phyloP scores from a whole-genome alignment of 2,113 vertebrate genomes.

The Pleuronectes platessa region DNA sequence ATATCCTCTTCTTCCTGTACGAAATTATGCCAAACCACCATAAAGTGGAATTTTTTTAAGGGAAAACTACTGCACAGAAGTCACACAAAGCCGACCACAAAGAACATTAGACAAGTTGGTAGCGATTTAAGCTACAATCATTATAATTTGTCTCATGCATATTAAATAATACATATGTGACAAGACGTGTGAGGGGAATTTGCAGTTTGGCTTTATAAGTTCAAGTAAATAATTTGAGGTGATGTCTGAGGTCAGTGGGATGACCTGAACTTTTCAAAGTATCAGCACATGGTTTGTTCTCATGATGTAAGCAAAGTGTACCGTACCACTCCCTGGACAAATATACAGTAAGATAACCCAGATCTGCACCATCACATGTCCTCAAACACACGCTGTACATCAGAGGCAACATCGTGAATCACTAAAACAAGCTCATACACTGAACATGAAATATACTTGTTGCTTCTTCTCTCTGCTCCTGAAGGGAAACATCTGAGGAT shows the following conservation, averaged over 20 bases:
- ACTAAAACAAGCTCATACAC: not conserved
- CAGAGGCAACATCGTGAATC: conserved; percentile 1
- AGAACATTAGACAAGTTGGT: too few relatives aligned
- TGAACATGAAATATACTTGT: not conserved
- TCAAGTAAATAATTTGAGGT: not conserved
- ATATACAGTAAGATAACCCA: conserved; percentile 71
- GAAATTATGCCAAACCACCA: too few relatives aligned
- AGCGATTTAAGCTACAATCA: too few relatives aligned
- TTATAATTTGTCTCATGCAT: too few relatives aligned
- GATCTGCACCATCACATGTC: not conserved
- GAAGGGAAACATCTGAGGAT: conserved; percentile 73
- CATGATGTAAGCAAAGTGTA: conserved; percentile 68
- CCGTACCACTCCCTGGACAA: conserved; percentile 81
- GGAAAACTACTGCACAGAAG: too few relatives aligned
- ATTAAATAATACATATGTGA: too few relatives aligned
- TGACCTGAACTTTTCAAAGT: conserved; percentile 28
- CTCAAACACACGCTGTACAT: conserved; percentile 21
- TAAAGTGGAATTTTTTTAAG: too few relatives aligned
- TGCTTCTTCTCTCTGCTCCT: conserved; percentile 11
- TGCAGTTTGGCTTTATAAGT: too few relatives aligned
- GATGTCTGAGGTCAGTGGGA: conserved; percentile 2
- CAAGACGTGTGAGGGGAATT: too few relatives aligned
- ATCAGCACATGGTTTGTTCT: conserved; percentile 78
- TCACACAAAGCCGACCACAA: too few relatives aligned
- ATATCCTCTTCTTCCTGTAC: too few relatives aligned